Evolutionary conservation across 1,140 invertebrate species (phyloP).

Genomic region (Drosophila pruinosa): DNA sequence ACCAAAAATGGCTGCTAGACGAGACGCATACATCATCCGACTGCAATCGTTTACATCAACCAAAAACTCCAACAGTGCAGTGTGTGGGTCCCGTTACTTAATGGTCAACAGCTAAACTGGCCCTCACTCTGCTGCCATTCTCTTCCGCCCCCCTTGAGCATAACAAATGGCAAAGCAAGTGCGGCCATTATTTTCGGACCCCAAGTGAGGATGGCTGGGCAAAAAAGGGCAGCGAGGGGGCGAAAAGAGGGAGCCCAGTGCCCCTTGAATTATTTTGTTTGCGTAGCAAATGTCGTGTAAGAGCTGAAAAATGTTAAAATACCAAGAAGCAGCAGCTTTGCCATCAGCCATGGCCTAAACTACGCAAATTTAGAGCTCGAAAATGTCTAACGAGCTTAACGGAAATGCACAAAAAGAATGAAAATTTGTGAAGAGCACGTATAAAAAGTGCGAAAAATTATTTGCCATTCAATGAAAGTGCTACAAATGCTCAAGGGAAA

Average conservation of each 20-base stretch:
- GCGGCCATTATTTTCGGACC: slow-evolving; percentile 52
- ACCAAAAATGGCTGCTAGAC: slow-evolving; percentile 50
- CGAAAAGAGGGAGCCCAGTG: background rate
- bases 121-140: background rate
- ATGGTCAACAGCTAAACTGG: slow-evolving; percentile 43
- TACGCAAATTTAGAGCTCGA: slow-evolving; percentile 32
- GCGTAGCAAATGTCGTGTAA: slow-evolving; percentile 58
- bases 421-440: slow-evolving; percentile 1
- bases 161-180: slow-evolving; percentile 60
- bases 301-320: slow-evolving; percentile 45
- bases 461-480: slow-evolving; percentile 46
- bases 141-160: background rate
- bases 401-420: slow-evolving; percentile 45
- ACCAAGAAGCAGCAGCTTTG: slow-evolving; percentile 8
- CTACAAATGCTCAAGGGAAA: slow-evolving; percentile 4
- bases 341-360: slow-evolving; percentile 17
- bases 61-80: background rate
- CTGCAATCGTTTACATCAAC: slow-evolving; percentile 22
- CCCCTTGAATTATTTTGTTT: slow-evolving; percentile 52
- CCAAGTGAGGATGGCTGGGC: background rate
- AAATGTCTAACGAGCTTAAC: slow-evolving; percentile 59
- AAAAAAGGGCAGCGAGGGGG: background rate
- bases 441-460: slow-evolving; percentile 38
- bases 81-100: slow-evolving; percentile 41
- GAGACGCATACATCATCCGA: slow-evolving; percentile 61